A percentile compares a stretch with the other conserved stretches of the same genome.
These are phyloP conservation scores for Drosophila punjabiensis DNA, from an alignment of 1,140 invertebrate genomes.

Conservation along the genomic window DNA sequence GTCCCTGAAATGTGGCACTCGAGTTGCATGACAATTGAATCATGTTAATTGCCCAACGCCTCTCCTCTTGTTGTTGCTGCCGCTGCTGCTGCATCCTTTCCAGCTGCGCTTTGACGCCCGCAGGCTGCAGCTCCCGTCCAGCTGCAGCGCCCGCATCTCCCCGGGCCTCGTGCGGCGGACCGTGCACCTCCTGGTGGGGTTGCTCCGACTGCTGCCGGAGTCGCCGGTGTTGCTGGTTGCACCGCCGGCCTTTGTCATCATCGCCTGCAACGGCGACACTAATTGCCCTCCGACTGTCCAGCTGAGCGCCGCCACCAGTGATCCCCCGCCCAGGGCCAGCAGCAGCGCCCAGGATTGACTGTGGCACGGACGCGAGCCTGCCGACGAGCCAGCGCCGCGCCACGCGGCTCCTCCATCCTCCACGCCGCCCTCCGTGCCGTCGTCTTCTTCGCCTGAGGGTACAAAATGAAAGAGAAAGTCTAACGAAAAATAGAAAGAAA, in stretches of 20 bases:
- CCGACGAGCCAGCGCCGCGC: conserved; percentile 58
- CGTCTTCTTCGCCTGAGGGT: conserved; percentile 81
- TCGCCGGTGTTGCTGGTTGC: not conserved
- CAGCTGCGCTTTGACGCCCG: conserved; percentile 53
- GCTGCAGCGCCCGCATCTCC: conserved; percentile 41
- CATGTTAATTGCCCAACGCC: conserved; percentile 80
- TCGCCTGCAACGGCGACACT: conserved; percentile 61
- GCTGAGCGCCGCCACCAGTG: conserved; percentile 66
- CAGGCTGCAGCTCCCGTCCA: conserved; percentile 35
- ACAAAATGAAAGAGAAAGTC: conserved; percentile 77
- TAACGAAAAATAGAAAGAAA: conserved; percentile 79
- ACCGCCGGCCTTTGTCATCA: conserved; percentile 51
- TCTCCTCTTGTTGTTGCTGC: conserved; percentile 52
- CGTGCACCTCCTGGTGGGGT: conserved; percentile 11
- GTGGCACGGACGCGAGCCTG: conserved; percentile 17
- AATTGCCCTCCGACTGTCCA: conserved; percentile 73
- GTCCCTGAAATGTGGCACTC: conserved; percentile 77
- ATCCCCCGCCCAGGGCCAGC: conserved; percentile 42
- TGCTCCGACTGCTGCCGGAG: conserved; percentile 11
- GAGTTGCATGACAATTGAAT: conserved; percentile 79
- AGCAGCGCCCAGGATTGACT: conserved; percentile 47
- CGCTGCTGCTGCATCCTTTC: conserved; percentile 43
- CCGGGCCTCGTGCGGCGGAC: conserved; percentile 26
- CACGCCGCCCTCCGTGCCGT: conserved; percentile 56
- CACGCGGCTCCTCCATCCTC: conserved; percentile 75